phyloP scores from a whole-genome alignment of 53 echinoderm and acorn worm species.

The Echinarachnius parma region DNA sequence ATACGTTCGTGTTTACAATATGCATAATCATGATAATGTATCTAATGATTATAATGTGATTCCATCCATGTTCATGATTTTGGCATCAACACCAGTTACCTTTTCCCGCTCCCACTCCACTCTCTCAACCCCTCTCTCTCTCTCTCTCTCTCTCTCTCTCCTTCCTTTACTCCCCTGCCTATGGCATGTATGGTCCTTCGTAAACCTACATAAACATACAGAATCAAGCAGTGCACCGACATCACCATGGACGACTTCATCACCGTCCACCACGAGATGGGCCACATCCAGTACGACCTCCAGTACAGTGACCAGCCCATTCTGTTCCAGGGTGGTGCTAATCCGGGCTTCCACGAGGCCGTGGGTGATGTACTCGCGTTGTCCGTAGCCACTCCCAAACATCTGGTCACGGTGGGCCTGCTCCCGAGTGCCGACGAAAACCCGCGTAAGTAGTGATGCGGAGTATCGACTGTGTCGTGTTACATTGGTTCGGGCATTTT shows the following conservation, averaged over 20 bases:
- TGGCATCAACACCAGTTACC: neutral
- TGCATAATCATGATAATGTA: no score
- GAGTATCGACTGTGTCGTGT: no score
- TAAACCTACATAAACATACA: no score
- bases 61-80: no score
- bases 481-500: no score
- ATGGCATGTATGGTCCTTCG: no score
- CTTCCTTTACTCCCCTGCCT: neutral
- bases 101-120: neutral
- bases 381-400: slow-evolving; percentile 83
- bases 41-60: no score
- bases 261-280: slow-evolving; percentile 94
- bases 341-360: slow-evolving; percentile 91
- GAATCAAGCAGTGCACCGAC: slow-evolving; percentile 90
- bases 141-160: neutral
- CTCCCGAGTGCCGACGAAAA: slow-evolving; percentile 45
- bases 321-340: slow-evolving; percentile 75
- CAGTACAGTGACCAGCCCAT: slow-evolving; percentile 82
- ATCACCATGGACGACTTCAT: slow-evolving; percentile 86
- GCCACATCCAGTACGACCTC: slow-evolving; percentile 81
- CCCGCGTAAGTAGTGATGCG: no score
- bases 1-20: no score
- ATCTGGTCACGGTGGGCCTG: slow-evolving; percentile 65
- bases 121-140: slow-evolving; percentile 7
- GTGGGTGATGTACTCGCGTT: slow-evolving; percentile 86